Evolutionary conservation across 2,113 vertebrate species (phyloP), one percentile per base, ranked within the genome.

Genomic region (Rallus limicola): DNA sequence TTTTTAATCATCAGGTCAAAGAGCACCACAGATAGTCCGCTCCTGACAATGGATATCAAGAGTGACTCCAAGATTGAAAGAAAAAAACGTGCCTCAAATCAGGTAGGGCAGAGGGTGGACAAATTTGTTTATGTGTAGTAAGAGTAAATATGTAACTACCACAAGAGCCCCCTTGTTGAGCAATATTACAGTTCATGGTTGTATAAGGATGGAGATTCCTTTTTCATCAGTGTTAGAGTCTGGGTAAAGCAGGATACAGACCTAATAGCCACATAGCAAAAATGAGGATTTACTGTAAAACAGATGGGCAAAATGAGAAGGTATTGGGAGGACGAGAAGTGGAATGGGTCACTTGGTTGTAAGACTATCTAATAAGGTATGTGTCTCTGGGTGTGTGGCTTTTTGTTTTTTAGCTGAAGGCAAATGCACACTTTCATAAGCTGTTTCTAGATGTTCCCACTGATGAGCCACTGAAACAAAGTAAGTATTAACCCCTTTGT

Each of bases 401-500:
- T 92, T 55, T 95, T 95, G 77, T 96, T 94, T 96, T 98, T 79
- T 90, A 99, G 99, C 97, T 98, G 24, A 99, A 99, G 96, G 98
- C 98, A 77, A 99, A 99, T 70, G 97, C 98, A 95, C 99, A 99
- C 67, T 99, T 99, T 96, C 99, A 99, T 98, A 99, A 99, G 98
- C 94, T 99, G 95, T 99, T 99, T 93, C 98, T 99, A 96, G 98
- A 99, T 88, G 98, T 99, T 97, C 98, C 98, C 69, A 98, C 97
- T 65, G 99, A 99, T 48, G 99, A 99, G 44, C 98, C 98, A 15
- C 97, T 99, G 95, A 98, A 97, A 82, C 99, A 99, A 97, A 99
- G 99, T 99, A 97, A 99, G 99, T 98, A 93, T 87, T 55, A 79
- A 44, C 18, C 13, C 31, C 42, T 3, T 8, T 72, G 25, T 86